These are phyloP conservation scores for Sebastes schlegelii DNA, from an alignment of 2,113 vertebrate genomes.

Conservation along the genomic window DNA sequence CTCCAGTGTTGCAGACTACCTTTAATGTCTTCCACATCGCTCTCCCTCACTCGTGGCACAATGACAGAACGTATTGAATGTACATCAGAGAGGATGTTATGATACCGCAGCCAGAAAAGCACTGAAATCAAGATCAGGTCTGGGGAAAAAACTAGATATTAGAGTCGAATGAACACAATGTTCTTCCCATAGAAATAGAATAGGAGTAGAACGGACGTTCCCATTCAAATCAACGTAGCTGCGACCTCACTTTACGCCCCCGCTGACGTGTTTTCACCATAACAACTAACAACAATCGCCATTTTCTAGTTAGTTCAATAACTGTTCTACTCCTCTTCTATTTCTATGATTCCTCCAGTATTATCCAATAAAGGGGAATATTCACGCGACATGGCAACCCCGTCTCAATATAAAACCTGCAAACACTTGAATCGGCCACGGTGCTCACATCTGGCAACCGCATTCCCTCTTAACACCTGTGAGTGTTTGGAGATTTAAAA, in stretches of 20 bases:
- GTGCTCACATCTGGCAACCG: slow-evolving; percentile 41
- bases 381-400: slow-evolving; percentile 17
- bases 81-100: neutral
- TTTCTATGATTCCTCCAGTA: neutral
- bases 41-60: slow-evolving; percentile 10
- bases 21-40: slow-evolving; percentile 34
- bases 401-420: slow-evolving; percentile 40
- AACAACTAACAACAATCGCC: too few relatives aligned
- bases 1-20: neutral
- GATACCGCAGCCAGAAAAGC: slow-evolving; percentile 1
- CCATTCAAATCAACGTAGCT: too few relatives aligned
- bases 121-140: slow-evolving; percentile 22
- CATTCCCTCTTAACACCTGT: neutral
- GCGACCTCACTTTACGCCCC: too few relatives aligned
- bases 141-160: neutral
- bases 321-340: too few relatives aligned
- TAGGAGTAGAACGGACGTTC: too few relatives aligned
- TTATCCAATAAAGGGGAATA: slow-evolving; percentile 12
- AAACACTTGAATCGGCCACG: slow-evolving; percentile 54
- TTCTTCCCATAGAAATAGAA: slow-evolving; percentile 3
- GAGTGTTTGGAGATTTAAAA: neutral
- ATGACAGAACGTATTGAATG: slow-evolving; percentile 33
- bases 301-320: too few relatives aligned
- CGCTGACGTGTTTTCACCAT: too few relatives aligned
- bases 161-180: neutral